Conservation (phyloP, 2,113 vertebrate species). For the Nanorana parkeri region DNA sequence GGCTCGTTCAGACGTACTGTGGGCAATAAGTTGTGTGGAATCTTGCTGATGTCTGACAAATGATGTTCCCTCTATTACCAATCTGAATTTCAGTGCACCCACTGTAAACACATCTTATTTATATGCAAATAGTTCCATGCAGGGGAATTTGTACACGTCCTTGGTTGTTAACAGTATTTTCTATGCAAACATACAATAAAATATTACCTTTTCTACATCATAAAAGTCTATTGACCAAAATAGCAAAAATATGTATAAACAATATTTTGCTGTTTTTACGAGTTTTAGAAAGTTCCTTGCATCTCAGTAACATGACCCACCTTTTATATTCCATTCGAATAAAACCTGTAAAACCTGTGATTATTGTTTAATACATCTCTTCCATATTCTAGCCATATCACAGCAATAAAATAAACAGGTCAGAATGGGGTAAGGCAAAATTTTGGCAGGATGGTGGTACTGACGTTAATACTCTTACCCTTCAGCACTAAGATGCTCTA, state of each 20-base stretch:
- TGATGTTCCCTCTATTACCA: slow-evolving; percentile 26
- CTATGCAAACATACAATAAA: slow-evolving; percentile 41
- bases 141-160: slow-evolving; percentile 17
- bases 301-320: background rate
- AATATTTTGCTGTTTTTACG: slow-evolving; percentile 1
- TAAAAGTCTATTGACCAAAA: slow-evolving; percentile 21
- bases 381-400: no score
- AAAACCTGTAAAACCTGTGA: background rate
- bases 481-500: no score
- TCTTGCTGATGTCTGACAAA: slow-evolving; percentile 39
- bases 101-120: slow-evolving; percentile 45
- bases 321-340: background rate
- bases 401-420: no score
- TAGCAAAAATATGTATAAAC: background rate
- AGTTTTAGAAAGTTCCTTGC: background rate
- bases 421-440: no score
- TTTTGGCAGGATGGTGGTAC: no score
- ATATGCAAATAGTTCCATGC: slow-evolving; percentile 28
- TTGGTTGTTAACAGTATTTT: slow-evolving; percentile 17
- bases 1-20: slow-evolving; percentile 6
- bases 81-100: slow-evolving; percentile 36
- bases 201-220: slow-evolving; percentile 7
- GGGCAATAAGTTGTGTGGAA: slow-evolving; percentile 19
- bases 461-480: no score
- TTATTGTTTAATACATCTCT: no score